Percentiles rank a stretch among this genome's conserved stretches.
Evolutionary conservation across 2,797 vertebrate genomes (phyloP).

Genomic region (Mus spretus): DNA sequence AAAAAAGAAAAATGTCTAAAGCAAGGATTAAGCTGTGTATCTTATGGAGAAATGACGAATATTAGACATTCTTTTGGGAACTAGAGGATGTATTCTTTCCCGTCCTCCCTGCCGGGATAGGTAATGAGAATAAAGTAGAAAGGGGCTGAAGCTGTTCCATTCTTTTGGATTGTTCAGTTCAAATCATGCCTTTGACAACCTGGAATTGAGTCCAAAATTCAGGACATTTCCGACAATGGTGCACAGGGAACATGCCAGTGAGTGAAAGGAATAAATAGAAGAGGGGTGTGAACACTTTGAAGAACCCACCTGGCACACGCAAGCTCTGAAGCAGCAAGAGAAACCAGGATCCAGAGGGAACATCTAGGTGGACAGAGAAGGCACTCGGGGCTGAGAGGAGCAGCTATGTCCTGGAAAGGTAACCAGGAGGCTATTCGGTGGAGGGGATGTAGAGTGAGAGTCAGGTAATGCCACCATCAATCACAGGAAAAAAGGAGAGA

Average conservation of each 20-base stretch:
- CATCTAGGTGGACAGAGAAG: neutral
- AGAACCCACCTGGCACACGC: constrained; percentile 77
- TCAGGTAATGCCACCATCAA: neutral
- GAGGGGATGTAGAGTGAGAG: neutral
- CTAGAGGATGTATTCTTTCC: constrained; percentile 84
- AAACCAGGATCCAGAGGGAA: neutral
- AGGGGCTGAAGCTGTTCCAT: constrained; percentile 78
- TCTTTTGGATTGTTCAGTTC: constrained; percentile 84
- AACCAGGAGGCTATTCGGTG: neutral
- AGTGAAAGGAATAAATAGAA: constrained; percentile 79
- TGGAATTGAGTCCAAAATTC: constrained; percentile 85
- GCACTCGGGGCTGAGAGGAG: neutral
- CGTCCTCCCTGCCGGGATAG: constrained; percentile 81
- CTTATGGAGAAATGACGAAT: constrained; percentile 86
- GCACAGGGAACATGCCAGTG: constrained; percentile 71
- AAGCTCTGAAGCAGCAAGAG: constrained; percentile 70
- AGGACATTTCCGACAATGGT: constrained; percentile 81
- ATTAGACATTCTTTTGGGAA: constrained; percentile 87
- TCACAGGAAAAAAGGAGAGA: constrained; percentile 1
- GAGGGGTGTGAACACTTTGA: constrained; percentile 69
- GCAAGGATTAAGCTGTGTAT: constrained; percentile 88
- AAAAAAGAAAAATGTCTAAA: constrained; percentile 84
- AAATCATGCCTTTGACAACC: constrained; percentile 84
- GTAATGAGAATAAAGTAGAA: constrained; percentile 83
- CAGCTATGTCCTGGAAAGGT: neutral